Percentiles rank a stretch among this genome's conserved stretches.
Conservation (phyloP, 2,797 vertebrate genomes). For the Rhynchotus rufescens region DNA sequence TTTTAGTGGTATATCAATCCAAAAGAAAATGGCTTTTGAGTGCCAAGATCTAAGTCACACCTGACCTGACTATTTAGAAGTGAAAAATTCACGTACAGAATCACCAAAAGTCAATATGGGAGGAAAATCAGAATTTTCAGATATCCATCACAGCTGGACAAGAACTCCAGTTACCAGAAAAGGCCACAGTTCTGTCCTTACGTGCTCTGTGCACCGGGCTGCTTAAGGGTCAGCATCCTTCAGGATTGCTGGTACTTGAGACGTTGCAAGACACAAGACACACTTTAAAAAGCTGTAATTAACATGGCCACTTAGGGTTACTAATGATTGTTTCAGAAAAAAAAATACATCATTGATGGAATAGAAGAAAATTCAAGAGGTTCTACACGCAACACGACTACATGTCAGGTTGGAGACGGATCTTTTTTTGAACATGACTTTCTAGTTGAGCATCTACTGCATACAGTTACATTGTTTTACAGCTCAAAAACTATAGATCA, state of each 20-base stretch:
- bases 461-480: background rate
- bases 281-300: background rate
- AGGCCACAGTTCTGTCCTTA: background rate
- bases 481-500: background rate
- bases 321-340: background rate
- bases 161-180: background rate
- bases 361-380: background rate
- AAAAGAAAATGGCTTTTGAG: background rate
- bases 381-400: fast-evolving
- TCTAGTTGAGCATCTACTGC: background rate
- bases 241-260: background rate
- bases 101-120: background rate
- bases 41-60: background rate
- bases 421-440: fast-evolving
- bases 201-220: background rate
- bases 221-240: background rate
- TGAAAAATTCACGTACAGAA: background rate
- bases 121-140: background rate
- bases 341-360: background rate
- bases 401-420: background rate
- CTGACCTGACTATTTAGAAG: background rate
- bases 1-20: background rate
- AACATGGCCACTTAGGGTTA: background rate
- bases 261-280: background rate
- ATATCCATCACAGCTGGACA: background rate